Evolutionary conservation across 2,888 invertebrate genomes (phyloP).

Genomic region (Drosophila suboccidentalis): DNA sequence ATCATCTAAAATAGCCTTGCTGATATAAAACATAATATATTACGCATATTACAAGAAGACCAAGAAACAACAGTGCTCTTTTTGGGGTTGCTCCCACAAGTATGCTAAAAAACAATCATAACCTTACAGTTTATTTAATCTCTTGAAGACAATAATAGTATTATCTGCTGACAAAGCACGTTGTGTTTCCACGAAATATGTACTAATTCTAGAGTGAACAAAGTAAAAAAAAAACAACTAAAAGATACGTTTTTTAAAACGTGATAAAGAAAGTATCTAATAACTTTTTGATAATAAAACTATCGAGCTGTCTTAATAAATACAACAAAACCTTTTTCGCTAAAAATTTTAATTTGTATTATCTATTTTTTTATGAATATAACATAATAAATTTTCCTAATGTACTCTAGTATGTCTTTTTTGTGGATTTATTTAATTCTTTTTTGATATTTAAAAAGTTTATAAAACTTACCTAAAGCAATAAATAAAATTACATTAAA

Average conservation of each 20-base stretch:
- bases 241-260: constrained; percentile 1
- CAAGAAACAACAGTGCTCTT: neutral
- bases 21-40: neutral
- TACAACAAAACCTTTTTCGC: neutral
- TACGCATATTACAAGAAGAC: neutral
- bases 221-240: neutral
- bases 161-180: neutral
- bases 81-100: constrained; percentile 2
- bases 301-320: neutral
- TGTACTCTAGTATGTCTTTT: no score
- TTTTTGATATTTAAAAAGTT: no score
- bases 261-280: neutral
- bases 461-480: no score
- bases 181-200: neutral
- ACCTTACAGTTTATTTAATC: neutral
- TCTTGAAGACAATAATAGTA: neutral
- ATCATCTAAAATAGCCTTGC: neutral
- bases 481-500: neutral
- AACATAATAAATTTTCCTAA: neutral
- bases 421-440: no score
- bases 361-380: neutral
- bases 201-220: neutral
- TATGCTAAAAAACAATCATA: constrained; percentile 4
- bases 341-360: neutral
- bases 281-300: neutral